Percentiles rank a stretch among this genome's conserved stretches.
These are phyloP conservation scores for Macrosoma leucophasiata DNA, from an alignment of 2,888 invertebrate species.

Conservation along the genomic window DNA sequence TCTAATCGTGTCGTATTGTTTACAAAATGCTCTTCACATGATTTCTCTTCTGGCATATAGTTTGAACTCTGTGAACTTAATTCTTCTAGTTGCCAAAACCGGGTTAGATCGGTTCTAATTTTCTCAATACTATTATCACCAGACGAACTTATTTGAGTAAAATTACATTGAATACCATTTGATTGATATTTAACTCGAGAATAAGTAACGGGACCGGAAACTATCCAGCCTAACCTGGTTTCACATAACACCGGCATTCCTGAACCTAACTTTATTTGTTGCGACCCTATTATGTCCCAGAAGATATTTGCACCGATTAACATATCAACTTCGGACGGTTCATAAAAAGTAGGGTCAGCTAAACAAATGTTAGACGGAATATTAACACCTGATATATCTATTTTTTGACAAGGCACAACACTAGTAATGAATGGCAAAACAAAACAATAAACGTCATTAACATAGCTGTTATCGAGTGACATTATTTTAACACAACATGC, in stretches of 20 bases:
- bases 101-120: constrained; percentile 2
- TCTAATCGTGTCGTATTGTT: constrained; percentile 10
- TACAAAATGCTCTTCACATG: constrained; percentile 20
- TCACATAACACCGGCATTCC: constrained; percentile 18
- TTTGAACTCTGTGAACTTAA: constrained; percentile 2
- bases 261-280: constrained; percentile 18
- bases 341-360: constrained; percentile 26
- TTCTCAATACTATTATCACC: constrained; percentile 1
- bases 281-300: constrained; percentile 23
- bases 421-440: constrained; percentile 23
- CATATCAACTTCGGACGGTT: constrained; percentile 23
- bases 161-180: not conserved
- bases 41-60: constrained; percentile 5
- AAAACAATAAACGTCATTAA: constrained; percentile 17
- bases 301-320: constrained; percentile 27
- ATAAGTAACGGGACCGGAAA: constrained; percentile 18
- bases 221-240: constrained; percentile 24
- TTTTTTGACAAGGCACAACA: constrained; percentile 14
- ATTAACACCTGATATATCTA: constrained; percentile 16
- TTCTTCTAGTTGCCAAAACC: constrained; percentile 13
- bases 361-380: constrained; percentile 25
- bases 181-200: not conserved
- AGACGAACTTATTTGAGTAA: not conserved
- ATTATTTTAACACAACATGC: constrained; percentile 7
- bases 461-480: constrained; percentile 12